Conservation (phyloP, 1,140 invertebrate species). For the Diachasmimorpha longicaudata region DNA sequence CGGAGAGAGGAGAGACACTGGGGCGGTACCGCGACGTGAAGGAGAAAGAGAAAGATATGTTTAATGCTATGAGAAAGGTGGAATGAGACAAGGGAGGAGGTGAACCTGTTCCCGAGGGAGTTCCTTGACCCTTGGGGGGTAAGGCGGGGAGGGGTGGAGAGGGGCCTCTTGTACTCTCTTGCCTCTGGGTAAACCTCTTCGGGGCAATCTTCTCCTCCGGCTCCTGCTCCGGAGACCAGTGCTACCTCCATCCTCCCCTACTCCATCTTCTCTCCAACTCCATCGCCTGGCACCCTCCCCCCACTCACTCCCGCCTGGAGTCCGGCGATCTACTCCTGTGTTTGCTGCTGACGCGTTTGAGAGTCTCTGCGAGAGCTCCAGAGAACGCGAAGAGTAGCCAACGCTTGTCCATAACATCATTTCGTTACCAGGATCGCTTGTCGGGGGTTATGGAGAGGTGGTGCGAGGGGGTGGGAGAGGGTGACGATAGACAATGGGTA, state of each 20-base stretch:
- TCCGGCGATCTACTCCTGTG: neutral
- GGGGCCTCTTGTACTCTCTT: conserved; percentile 17
- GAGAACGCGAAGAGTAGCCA: conserved; percentile 35
- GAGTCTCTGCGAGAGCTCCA: neutral
- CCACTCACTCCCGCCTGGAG: neutral
- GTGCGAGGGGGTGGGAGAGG: neutral
- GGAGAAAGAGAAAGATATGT: conserved; percentile 20
- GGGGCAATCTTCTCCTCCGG: conserved; percentile 7
- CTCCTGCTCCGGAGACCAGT: neutral
- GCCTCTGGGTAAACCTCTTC: conserved; percentile 5
- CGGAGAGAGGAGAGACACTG: conserved; percentile 5
- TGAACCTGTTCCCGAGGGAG: conserved; percentile 64
- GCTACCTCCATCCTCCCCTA: conserved; percentile 44
- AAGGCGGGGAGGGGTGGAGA: conserved; percentile 31
- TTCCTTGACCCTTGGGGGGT: conserved; percentile 60
- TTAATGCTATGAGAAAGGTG: conserved; percentile 13
- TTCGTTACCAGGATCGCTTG: conserved; percentile 20
- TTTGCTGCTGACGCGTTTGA: conserved; percentile 4
- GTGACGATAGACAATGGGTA: neutral
- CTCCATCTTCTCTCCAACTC: neutral
- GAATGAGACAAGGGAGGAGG: conserved; percentile 46
- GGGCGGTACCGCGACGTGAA: conserved; percentile 13
- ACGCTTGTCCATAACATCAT: neutral
- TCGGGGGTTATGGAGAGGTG: neutral
- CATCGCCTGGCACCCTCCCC: neutral